Base-by-base conservation (phyloP, 2,888 invertebrate genomes). In the Neoaliturus tenellus region DNA sequence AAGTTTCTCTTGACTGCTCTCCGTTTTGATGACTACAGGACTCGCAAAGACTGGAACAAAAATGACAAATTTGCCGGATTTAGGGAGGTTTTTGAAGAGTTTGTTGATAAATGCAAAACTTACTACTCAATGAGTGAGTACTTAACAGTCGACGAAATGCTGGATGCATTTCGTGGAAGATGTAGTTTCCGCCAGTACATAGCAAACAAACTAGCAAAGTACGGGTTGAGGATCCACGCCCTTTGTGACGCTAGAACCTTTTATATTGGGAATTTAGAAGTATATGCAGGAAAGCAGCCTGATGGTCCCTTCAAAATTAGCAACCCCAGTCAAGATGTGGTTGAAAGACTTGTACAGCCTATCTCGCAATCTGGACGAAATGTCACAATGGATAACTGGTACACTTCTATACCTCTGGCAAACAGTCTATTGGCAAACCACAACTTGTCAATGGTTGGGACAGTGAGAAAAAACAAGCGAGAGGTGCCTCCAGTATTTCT, bases 141-240 rank as follows among this genome's bases (percentile, higher is more conserved):
- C 28, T 12, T 51, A 17, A 83, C 83, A 17, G 14, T 85, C 20
- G 85, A 82, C 48, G 78, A n/a, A n/a, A n/a, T n/a, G 80, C 55
- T 58, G 17, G 51, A 44, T 33, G 35, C 55, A 5, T 85, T 83
- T 31, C 0, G 81, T 12, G 83, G 85, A n/a, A 14, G 58, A 23
- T 83, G 80, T 35, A 5, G 62, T 25, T 85, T 85, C 20, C 23
- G 31, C 23, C 58, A 71, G 17, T 85, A 83, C 48, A 85, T 85
- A 0, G 48, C 62, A 71, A 83, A 69, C 8, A 85, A 85, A 33
- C 84, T 82, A 0, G 84, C 84, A n/a, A 82, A 73, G 48, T 84
- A 84, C 69, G 84, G 82, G 0, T 25, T 84, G 20, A 85, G 83
- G 25, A 51, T 55, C 31, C 82, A 82, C 44, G 31, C 48, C 1